These are phyloP conservation scores for Oreochromis grahami DNA, from an alignment of 2,797 vertebrate genomes.

Conservation along the genomic window DNA sequence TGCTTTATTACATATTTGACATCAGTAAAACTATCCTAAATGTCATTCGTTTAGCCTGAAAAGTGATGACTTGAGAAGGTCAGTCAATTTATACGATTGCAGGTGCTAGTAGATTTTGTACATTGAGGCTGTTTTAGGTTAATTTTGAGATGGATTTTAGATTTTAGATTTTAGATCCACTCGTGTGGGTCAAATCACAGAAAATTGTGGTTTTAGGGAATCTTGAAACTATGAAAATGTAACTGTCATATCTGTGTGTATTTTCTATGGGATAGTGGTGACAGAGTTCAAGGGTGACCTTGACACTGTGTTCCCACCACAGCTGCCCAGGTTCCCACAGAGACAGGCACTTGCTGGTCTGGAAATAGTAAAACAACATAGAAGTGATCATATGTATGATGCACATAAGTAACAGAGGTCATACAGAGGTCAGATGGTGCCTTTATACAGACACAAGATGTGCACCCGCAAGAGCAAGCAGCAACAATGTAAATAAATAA, in stretches of 20 bases:
- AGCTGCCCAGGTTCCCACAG: neutral
- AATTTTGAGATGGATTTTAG: neutral
- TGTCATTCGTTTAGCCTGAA: neutral
- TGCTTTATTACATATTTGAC: neutral
- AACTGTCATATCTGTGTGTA: neutral
- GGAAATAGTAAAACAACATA: neutral
- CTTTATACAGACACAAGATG: neutral
- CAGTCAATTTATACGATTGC: neutral
- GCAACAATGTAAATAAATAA: neutral
- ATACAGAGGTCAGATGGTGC: neutral
- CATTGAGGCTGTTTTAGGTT: neutral
- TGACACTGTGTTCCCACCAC: neutral
- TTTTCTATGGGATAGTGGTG: neutral
- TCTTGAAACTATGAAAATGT: neutral
- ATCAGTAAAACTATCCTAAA: neutral
- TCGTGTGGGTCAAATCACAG: neutral
- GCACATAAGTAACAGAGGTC: neutral
- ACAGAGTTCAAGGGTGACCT: neutral
- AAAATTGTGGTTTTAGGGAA: neutral
- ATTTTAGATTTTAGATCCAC: neutral
- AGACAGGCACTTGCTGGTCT: neutral
- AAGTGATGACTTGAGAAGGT: neutral
- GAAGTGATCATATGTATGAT: neutral
- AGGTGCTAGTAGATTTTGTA: neutral
- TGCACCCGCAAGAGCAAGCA: neutral